Percentiles rank a stretch among this genome's conserved stretches.
Conservation (phyloP, 1,140 invertebrate genomes). For the Ectropis grisescens region DNA sequence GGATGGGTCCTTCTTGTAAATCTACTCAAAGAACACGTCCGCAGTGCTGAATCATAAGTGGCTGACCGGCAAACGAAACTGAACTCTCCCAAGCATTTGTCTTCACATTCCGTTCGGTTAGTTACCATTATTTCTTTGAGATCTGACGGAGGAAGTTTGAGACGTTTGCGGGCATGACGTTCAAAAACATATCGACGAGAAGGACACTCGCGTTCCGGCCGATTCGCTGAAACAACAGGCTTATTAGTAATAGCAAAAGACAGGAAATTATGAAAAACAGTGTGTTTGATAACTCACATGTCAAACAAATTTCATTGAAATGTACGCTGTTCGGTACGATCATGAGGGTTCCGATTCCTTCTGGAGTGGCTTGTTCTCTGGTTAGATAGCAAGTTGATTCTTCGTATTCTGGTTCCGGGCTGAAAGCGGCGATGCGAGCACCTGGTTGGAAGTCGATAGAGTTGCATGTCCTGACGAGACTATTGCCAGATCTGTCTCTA, state of each 20-base stretch:
- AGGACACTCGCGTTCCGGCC: conserved; percentile 88
- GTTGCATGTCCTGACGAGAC: conserved; percentile 83
- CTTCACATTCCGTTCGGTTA: conserved; percentile 91
- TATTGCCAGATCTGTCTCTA: conserved; percentile 84
- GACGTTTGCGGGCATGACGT: conserved; percentile 84
- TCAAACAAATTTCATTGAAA: conserved; percentile 90
- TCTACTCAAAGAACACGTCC: conserved; percentile 83
- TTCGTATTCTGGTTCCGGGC: conserved; percentile 87
- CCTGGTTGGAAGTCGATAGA: conserved; percentile 94
- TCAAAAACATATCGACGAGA: conserved; percentile 90
- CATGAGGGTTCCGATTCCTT: conserved; percentile 88
- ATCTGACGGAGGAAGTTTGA: conserved; percentile 82
- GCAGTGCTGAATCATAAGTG: conserved; percentile 81
- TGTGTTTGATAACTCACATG: conserved; percentile 82
- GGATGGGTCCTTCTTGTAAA: conserved; percentile 89
- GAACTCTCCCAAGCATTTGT: conserved; percentile 91
- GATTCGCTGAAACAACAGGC: conserved; percentile 75
- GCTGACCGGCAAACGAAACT: conserved; percentile 89
- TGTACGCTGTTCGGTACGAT: conserved; percentile 88
- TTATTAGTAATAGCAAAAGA: not conserved
- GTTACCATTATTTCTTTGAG: conserved; percentile 84
- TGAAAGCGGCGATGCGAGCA: conserved; percentile 84
- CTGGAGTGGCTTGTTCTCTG: conserved; percentile 83
- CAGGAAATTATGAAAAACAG: no score
- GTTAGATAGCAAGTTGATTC: conserved; percentile 92